A percentile compares a stretch with the other conserved stretches of the same genome.
phyloP scores from a whole-genome alignment of 1,140 invertebrate genomes.

The Pogonognathellus flavescens region DNA sequence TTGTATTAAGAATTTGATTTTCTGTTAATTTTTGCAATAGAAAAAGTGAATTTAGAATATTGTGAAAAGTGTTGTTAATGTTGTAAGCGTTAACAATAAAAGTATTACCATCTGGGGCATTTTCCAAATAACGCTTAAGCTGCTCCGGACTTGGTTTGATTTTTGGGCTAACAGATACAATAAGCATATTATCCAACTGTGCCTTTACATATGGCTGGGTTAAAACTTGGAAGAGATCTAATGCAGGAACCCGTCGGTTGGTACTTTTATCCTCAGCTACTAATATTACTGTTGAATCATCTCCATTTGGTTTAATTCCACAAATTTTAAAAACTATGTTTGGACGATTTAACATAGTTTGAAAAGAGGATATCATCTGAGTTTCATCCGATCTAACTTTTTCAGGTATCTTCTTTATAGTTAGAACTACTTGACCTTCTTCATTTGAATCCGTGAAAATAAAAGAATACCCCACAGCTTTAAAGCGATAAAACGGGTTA shows the following conservation, averaged over 20 bases:
- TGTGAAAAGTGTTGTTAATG: too few relatives aligned
- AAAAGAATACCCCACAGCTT: constrained; percentile 79
- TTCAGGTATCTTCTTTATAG: constrained; percentile 57
- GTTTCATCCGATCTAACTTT: constrained; percentile 62
- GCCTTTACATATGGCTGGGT: constrained; percentile 77
- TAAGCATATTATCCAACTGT: constrained; percentile 79
- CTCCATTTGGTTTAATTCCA: constrained; percentile 60
- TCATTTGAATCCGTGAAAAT: constrained; percentile 64
- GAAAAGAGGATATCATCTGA: constrained; percentile 54
- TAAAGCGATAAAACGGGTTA: constrained; percentile 92
- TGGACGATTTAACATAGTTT: constrained; percentile 59
- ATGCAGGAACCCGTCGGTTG: constrained; percentile 81
- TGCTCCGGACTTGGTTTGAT: constrained; percentile 76
- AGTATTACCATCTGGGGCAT: constrained; percentile 81
- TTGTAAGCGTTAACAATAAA: too few relatives aligned
- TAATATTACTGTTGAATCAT: constrained; percentile 51
- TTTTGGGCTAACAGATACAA: constrained; percentile 75
- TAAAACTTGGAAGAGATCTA: constrained; percentile 80
- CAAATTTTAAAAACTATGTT: constrained; percentile 65
- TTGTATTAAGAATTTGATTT: background rate
- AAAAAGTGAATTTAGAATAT: too few relatives aligned
- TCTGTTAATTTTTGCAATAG: background rate
- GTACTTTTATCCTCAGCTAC: constrained; percentile 68
- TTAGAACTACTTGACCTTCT: constrained; percentile 61
- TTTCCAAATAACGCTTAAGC: constrained; percentile 89